Conservation (phyloP, 2,797 vertebrate genomes). For the Chrosomus eos region DNA sequence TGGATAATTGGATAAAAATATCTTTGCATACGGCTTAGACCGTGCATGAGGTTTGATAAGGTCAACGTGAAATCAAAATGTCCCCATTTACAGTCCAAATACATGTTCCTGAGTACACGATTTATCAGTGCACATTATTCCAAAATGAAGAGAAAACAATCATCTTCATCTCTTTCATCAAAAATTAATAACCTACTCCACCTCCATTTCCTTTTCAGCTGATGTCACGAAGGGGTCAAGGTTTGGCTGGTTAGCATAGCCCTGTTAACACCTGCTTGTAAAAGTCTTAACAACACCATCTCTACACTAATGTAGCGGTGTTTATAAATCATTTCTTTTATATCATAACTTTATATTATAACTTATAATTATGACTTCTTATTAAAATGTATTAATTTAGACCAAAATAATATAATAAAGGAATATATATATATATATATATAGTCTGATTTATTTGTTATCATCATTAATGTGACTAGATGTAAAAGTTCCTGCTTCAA, state of each 20-base stretch:
- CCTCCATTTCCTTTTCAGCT: neutral
- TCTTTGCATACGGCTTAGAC: neutral
- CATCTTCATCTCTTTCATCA: neutral
- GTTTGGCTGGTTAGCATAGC: neutral
- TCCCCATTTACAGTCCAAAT: neutral
- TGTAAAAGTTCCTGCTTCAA: too few species aligned
- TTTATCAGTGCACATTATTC: neutral
- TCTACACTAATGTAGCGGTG: neutral
- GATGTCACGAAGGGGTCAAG: neutral
- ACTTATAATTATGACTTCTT: too few species aligned
- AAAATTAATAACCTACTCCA: too few species aligned
- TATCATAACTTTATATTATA: too few species aligned
- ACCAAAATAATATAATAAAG: neutral
- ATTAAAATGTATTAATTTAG: too few species aligned
- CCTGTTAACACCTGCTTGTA: neutral
- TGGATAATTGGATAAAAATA: constrained; percentile 24
- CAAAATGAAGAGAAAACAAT: neutral
- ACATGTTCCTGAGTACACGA: neutral
- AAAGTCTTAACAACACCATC: neutral
- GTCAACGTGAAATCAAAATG: neutral
- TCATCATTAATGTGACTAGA: too few species aligned
- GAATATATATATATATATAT: too few species aligned
- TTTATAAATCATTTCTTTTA: too few species aligned
- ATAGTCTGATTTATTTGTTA: too few species aligned
- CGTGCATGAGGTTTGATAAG: neutral